Conservation (phyloP, 2,888 invertebrate species). For the Coenonympha glycerion region DNA sequence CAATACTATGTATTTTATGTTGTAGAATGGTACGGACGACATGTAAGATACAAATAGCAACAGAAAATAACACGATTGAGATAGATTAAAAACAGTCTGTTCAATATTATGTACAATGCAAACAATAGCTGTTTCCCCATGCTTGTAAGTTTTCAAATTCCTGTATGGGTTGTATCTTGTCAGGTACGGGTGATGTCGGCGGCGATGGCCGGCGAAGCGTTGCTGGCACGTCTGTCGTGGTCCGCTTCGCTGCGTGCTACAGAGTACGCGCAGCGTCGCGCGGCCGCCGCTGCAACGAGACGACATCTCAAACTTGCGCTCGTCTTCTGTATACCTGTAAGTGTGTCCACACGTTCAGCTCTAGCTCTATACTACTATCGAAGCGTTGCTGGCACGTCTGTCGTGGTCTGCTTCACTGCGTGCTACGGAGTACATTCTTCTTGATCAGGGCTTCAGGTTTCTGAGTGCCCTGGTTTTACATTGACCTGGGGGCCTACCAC, state of each 20-base stretch:
- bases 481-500: no score
- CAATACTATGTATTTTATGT: no score
- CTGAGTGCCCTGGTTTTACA: no score
- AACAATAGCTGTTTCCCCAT: no score
- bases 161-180: no score
- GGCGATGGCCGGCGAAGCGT: constrained; percentile 92
- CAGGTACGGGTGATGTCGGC: constrained; percentile 91
- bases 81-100: no score
- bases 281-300: constrained; percentile 83
- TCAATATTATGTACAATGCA: no score
- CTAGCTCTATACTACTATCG: no score
- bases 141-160: no score
- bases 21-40: no score
- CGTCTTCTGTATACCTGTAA: constrained; percentile 89
- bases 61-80: neutral
- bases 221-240: constrained; percentile 95
- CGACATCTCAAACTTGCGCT: constrained; percentile 86
- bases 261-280: constrained; percentile 83
- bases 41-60: neutral
- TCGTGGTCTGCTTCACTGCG: constrained; percentile 95
- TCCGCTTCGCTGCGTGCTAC: constrained; percentile 91
- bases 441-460: no score
- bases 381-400: constrained; percentile 92
- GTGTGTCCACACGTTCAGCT: neutral
- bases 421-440: constrained; percentile 86